Evolutionary conservation across 2,113 vertebrate species (phyloP), one percentile per base, ranked within the genome.

Genomic region (Gopherus flavomarginatus): DNA sequence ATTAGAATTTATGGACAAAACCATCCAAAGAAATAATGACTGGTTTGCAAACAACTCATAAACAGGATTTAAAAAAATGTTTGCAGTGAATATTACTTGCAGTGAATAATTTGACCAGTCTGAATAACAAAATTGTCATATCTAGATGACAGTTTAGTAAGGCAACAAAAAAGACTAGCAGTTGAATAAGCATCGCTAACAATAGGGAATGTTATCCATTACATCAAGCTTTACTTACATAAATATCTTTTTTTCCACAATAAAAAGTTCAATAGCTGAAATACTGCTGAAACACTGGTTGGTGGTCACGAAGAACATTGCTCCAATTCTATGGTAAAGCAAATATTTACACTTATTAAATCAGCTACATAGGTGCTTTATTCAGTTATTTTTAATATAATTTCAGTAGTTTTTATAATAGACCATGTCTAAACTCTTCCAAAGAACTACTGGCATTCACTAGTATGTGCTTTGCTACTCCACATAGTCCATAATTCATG

Each of bases 201-300:
- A 79, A 17, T 3, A 87, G 47, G 10, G 14, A 38, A 22, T 29
- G 11, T 5, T 17, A 81, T 49, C 0, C 0, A 29, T 85, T n/a
- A 7, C 13, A 11, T 5, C 81, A 22, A n/a, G 4, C 12, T 84
- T 44, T 72, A 98, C 99, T 98, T 96, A 99, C 99, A 95, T 98
- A 91, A 99, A 99, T 87, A 99, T 98, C 89, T 99, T 99, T 85
- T 99, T 99, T 96, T 99, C 99, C 0, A 98, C 82, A 81, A 99
- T 98, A 8, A 99, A 99, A 91, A 99, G 99, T 62, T 99, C 99
- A 47, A 99, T 98, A 0, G 99, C 98, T 0, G 99, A 99, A 83
- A 99, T 35, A 0, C 99, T 98, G 94, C 97, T 98, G 98, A 99
- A 99, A 84, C 99, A 99, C 98, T 99, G 99, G 91, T 99, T 99